phyloP scores from a whole-genome alignment of 1,140 invertebrate genomes.

The Aphidius ervi region DNA sequence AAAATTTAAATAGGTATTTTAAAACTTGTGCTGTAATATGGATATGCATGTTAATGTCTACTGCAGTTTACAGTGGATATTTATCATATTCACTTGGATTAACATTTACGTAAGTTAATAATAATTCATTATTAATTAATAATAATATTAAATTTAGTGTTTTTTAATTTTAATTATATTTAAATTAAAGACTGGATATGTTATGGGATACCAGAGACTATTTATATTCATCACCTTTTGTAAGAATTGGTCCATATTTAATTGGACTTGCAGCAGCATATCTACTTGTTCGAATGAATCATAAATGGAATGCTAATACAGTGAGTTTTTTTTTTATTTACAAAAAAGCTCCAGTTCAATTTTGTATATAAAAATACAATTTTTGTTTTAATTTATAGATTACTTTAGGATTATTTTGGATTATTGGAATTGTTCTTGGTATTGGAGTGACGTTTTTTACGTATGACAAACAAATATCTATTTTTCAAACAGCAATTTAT shows the following conservation, averaged over 20 bases:
- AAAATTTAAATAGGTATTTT: too few species aligned
- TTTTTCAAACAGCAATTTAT: neutral
- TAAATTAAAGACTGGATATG: constrained; percentile 43
- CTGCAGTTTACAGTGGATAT: constrained; percentile 26
- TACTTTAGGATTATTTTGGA: constrained; percentile 1
- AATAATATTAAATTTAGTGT: neutral
- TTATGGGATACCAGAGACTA: constrained; percentile 40
- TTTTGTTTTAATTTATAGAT: neutral
- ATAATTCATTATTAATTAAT: too few species aligned
- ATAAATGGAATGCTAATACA: constrained; percentile 39
- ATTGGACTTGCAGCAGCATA: constrained; percentile 50
- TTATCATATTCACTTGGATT: constrained; percentile 44
- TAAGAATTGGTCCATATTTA: constrained; percentile 53
- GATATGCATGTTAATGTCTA: too few species aligned
- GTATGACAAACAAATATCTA: constrained; percentile 3
- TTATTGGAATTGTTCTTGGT: neutral
- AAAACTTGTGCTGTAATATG: too few species aligned
- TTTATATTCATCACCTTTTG: constrained; percentile 53
- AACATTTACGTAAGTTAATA: constrained; percentile 48
- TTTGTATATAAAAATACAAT: constrained; percentile 12
- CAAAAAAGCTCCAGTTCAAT: constrained; percentile 46
- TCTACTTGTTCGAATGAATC: constrained; percentile 42
- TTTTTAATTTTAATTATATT: constrained; percentile 9
- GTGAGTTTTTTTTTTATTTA: constrained; percentile 36
- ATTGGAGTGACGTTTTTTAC: neutral